Evolutionary conservation across 1,140 invertebrate genomes (phyloP).

Genomic region (Aphelinus atriplicis): DNA sequence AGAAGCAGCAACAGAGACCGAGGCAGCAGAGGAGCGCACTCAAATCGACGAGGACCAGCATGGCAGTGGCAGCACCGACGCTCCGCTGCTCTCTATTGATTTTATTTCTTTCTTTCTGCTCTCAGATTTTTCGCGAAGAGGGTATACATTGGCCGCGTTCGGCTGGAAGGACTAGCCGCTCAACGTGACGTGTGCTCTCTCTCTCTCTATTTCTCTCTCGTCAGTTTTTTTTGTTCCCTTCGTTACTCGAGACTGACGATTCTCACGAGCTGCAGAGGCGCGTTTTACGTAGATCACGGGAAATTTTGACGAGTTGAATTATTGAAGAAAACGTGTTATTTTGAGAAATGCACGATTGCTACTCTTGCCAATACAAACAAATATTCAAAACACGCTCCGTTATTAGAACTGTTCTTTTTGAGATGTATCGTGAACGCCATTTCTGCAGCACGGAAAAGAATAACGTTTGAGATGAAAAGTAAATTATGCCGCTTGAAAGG

Average conservation of each 20-base stretch:
- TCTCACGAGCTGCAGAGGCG: too few relatives aligned
- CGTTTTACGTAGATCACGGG: too few relatives aligned
- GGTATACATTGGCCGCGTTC: slow-evolving; percentile 6
- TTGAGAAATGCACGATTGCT: too few relatives aligned
- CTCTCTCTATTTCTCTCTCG: slow-evolving; percentile 1
- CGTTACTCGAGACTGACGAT: not conserved
- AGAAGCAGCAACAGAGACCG: not conserved
- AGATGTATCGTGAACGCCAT: too few relatives aligned
- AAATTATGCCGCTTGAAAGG: too few relatives aligned
- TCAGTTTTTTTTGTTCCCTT: not conserved
- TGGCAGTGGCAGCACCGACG: not conserved
- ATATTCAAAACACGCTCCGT: too few relatives aligned
- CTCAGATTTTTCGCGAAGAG: slow-evolving; percentile 20
- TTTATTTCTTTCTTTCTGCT: slow-evolving; percentile 19
- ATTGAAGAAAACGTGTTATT: too few relatives aligned
- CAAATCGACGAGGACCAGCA: slow-evolving; percentile 33
- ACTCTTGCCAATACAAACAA: too few relatives aligned
- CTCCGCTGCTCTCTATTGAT: slow-evolving; percentile 16
- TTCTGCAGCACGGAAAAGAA: too few relatives aligned
- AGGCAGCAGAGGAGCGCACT: slow-evolving; percentile 25
- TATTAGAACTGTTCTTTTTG: too few relatives aligned
- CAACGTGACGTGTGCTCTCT: not conserved
- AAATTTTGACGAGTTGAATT: too few relatives aligned
- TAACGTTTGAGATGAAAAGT: too few relatives aligned
- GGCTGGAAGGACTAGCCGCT: slow-evolving; percentile 22